phyloP scores from a whole-genome alignment of 1,140 invertebrate genomes.

The Trachymyrmex septentrionalis region DNA sequence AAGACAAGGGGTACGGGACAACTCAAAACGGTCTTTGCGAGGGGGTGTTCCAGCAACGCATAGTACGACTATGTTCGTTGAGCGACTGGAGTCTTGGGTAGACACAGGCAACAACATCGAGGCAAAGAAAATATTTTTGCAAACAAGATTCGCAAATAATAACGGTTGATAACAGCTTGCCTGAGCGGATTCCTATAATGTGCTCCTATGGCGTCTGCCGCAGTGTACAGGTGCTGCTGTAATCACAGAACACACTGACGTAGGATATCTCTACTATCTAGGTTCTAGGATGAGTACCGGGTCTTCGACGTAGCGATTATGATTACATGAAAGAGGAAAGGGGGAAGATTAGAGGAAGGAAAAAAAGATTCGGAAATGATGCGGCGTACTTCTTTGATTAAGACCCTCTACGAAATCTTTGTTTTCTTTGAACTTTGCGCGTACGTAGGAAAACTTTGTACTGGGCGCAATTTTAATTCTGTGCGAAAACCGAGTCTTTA shows the following conservation, averaged over 20 bases:
- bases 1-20: not conserved
- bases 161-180: slow-evolving; percentile 89
- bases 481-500: slow-evolving; percentile 14
- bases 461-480: slow-evolving; percentile 5
- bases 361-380: slow-evolving; percentile 7
- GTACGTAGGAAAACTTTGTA: not conserved
- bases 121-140: slow-evolving; percentile 79
- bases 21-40: not conserved
- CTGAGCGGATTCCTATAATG: slow-evolving; percentile 91
- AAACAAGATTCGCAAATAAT: slow-evolving; percentile 83
- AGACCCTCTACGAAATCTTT: not conserved
- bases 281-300: not conserved
- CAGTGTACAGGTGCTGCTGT: slow-evolving; percentile 92
- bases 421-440: not conserved
- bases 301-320: not conserved
- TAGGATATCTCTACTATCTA: slow-evolving; percentile 79
- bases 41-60: slow-evolving; percentile 34
- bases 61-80: slow-evolving; percentile 18
- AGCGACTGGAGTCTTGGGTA: slow-evolving; percentile 65
- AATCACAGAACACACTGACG: slow-evolving; percentile 88
- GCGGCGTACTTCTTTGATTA: not conserved
- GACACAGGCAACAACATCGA: slow-evolving; percentile 82
- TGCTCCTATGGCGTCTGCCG: slow-evolving; percentile 88
- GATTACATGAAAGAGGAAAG: not conserved
- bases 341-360: not conserved